A percentile compares a stretch with the other conserved stretches of the same genome.
These are phyloP conservation scores for Hemibagrus guttatus DNA, from an alignment of 2,797 vertebrate genomes.

Conservation along the genomic window DNA sequence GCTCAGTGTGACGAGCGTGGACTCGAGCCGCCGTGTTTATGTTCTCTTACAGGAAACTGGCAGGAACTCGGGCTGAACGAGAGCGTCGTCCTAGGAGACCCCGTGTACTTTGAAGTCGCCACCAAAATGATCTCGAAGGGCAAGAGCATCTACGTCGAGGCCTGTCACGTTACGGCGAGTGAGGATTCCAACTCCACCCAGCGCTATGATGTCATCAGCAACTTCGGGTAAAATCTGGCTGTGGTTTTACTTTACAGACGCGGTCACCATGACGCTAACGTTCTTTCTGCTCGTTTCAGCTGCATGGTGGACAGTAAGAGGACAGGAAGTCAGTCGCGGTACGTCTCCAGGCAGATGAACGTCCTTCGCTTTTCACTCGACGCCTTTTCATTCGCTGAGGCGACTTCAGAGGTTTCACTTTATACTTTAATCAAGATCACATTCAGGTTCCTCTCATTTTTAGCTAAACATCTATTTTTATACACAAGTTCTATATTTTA, in stretches of 20 bases:
- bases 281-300: slow-evolving; percentile 49
- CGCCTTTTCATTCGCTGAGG: slow-evolving; percentile 63
- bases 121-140: slow-evolving; percentile 43
- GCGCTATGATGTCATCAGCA: slow-evolving; percentile 62
- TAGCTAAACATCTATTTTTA: background rate
- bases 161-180: slow-evolving; percentile 62
- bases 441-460: background rate
- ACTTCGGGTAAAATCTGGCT: slow-evolving; percentile 64
- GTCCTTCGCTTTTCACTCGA: slow-evolving; percentile 69
- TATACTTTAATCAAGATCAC: background rate
- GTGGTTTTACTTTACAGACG: background rate
- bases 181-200: slow-evolving; percentile 55
- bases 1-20: too few relatives aligned
- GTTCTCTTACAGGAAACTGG: slow-evolving; percentile 59
- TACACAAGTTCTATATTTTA: too few relatives aligned
- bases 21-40: background rate
- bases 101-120: slow-evolving; percentile 64
- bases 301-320: slow-evolving; percentile 72
- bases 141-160: slow-evolving; percentile 66
- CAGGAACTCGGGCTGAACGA: slow-evolving; percentile 54
- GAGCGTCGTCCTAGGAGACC: slow-evolving; percentile 62
- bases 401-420: slow-evolving; percentile 55
- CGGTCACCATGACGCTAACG: background rate
- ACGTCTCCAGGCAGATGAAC: slow-evolving; percentile 47
- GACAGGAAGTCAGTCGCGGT: slow-evolving; percentile 64